A percentile compares a stretch with the other conserved stretches of the same genome.
Evolutionary conservation across 2,113 vertebrate species (phyloP).

Genomic region (Sorex araneus): DNA sequence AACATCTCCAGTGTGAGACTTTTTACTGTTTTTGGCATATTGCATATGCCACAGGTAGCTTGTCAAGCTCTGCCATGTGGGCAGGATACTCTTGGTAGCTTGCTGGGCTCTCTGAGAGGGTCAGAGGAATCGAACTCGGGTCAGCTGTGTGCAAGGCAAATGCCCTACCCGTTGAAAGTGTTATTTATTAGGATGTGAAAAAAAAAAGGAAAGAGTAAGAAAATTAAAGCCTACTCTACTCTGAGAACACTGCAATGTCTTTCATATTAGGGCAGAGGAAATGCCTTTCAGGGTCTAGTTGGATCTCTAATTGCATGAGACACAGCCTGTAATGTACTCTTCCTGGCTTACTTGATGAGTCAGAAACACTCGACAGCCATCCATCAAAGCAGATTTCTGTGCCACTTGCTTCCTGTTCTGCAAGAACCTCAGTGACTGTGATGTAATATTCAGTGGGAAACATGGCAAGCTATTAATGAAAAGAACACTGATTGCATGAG

Average conservation of each 20-base stretch:
- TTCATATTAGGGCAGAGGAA: background rate
- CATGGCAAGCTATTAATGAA: background rate
- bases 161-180: too few species aligned
- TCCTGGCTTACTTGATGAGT: background rate
- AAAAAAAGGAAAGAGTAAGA: background rate
- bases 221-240: background rate
- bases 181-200: background rate
- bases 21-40: too few species aligned
- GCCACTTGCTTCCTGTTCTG: background rate
- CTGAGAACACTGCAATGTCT: background rate
- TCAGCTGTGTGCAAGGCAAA: too few species aligned
- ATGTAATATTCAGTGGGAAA: background rate
- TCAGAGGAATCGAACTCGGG: too few species aligned
- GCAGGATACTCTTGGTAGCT: too few species aligned
- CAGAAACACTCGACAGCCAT: background rate
- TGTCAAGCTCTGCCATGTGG: too few species aligned
- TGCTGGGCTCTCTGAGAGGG: too few species aligned
- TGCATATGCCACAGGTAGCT: too few species aligned
- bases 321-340: background rate
- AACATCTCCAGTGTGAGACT: too few species aligned
- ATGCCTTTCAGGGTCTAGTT: background rate
- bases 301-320: constrained; percentile 40
- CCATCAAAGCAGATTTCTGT: background rate
- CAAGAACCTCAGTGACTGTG: background rate
- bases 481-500: background rate